phyloP scores from a whole-genome alignment of 64 coral and sea anemone species.

The Montipora foliosa region DNA sequence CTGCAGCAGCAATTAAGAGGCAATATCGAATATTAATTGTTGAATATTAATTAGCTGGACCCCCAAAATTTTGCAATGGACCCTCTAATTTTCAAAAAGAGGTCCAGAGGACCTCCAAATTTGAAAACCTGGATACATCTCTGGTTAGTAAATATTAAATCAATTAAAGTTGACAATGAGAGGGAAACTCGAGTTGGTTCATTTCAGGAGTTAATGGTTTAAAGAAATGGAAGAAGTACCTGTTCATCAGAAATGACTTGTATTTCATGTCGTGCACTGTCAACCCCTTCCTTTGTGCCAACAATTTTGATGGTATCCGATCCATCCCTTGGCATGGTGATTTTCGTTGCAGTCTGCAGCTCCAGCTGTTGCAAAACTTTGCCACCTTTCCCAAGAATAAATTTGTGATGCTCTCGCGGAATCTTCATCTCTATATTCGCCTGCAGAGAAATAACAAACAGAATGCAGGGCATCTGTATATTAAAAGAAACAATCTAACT shows the following conservation, averaged over 20 bases:
- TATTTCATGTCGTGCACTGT: constrained; percentile 92
- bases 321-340: constrained; percentile 94
- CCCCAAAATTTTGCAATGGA: too few relatives aligned
- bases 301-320: constrained; percentile 85
- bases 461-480: not conserved
- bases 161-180: too few relatives aligned
- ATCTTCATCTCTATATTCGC: constrained; percentile 86
- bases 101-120: too few relatives aligned
- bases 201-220: too few relatives aligned
- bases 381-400: constrained; percentile 98
- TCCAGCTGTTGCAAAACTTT: constrained; percentile 91
- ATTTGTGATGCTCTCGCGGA: constrained; percentile 95
- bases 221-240: constrained; percentile 18
- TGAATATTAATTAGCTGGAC: too few relatives aligned
- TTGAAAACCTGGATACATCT: too few relatives aligned
- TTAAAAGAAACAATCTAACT: not conserved
- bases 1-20: too few relatives aligned
- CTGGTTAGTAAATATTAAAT: too few relatives aligned
- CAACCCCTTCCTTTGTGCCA: constrained; percentile 98
- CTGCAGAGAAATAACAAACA: constrained; percentile 57
- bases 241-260: constrained; percentile 95
- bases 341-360: constrained; percentile 89
- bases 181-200: too few relatives aligned
- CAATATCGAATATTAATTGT: too few relatives aligned
- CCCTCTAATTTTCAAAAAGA: too few relatives aligned